A percentile compares a stretch with the other conserved stretches of the same genome.
These are phyloP conservation scores for Aurelia aurita complex sp. Pacific DNA, from an alignment of 30 jellyfish, hydroid and myxozoan species.

Conservation along the genomic window DNA sequence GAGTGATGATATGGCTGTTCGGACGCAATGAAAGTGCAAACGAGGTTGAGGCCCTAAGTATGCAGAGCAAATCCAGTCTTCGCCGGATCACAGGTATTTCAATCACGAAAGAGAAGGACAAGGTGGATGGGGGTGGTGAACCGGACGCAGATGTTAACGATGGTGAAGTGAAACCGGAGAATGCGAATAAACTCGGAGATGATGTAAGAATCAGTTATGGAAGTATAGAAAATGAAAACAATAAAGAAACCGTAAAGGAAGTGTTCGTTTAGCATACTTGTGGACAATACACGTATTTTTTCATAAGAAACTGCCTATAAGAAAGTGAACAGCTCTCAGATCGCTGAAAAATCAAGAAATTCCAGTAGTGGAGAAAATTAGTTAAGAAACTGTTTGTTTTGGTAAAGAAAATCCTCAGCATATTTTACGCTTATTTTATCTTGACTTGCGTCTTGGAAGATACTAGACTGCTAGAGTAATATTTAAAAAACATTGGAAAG, in stretches of 20 bases:
- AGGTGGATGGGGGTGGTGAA: conserved; percentile 28
- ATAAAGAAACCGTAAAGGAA: background rate
- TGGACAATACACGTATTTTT: too few relatives aligned
- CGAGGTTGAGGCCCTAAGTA: conserved; percentile 23
- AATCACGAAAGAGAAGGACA: conserved; percentile 33
- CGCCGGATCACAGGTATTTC: conserved; percentile 32
- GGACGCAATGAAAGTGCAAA: conserved; percentile 68
- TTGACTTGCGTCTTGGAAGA: too few relatives aligned
- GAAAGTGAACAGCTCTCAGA: too few relatives aligned
- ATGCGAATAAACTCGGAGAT: background rate
- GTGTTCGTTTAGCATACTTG: background rate
- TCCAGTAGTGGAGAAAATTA: too few relatives aligned
- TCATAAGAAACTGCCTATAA: too few relatives aligned
- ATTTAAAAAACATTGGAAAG: too few relatives aligned
- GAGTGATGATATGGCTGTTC: conserved; percentile 74
- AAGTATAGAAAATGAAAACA: conserved; percentile 9
- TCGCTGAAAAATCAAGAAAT: too few relatives aligned
- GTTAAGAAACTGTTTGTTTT: too few relatives aligned
- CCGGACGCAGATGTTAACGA: conserved; percentile 9
- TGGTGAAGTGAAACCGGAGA: conserved; percentile 4
- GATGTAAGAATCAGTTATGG: conserved; percentile 7
- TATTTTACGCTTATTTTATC: too few relatives aligned
- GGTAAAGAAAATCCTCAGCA: too few relatives aligned
- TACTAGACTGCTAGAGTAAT: too few relatives aligned
- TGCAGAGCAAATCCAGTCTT: conserved; percentile 24